Evolutionary conservation across 2,797 vertebrate genomes (phyloP), one percentile per base, ranked within the genome.

Genomic region (Taenioides sp.): DNA sequence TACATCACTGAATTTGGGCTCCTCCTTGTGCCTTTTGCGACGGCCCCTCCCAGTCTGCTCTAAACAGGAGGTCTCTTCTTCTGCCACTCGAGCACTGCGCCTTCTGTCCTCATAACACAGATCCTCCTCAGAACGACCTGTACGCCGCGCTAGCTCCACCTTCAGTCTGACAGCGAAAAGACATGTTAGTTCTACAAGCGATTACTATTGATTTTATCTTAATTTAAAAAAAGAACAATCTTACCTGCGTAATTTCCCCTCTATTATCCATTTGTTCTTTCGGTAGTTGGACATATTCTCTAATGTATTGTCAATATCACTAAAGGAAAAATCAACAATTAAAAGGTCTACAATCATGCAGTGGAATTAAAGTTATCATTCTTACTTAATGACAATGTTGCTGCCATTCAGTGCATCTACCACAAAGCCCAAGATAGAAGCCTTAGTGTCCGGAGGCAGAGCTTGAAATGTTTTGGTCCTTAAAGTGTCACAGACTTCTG

Each of bases 181-280:
- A 77, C 43, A 63, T 7, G 40, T 71, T 31, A 73, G 40, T 25
- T 18, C 17, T 4, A 14, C n/a, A 7, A 22, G 34, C 20, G 6
- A 34, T 6, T 10, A 23, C 3, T 55, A 55, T 10, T 31, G 25
- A 27, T 25, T 58, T 27, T 27, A 58, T 58, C 57, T 12, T 59
- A 2, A 3, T 49, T 63, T 18, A 31, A 27, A 61, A 7, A 55
- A 14, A 31, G n/a, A 57, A 11, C 59, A 0, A 10, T 73, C 92
- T 86, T 92, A 98, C 98, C 96, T 97, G 87, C 97, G 96, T 54
- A 98, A 84, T 65, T 97, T 96, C 14, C 97, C 96, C 92, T 99
- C 98, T 58, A 98, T 97, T 76, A 96, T 96, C 98, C 98, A 99
- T 82, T 98, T 99, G 90, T 94, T 98, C 87, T 95, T 98, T 84